Evolutionary conservation across 2,113 vertebrate genomes (phyloP).

Genomic region (Tetrax tetrax): DNA sequence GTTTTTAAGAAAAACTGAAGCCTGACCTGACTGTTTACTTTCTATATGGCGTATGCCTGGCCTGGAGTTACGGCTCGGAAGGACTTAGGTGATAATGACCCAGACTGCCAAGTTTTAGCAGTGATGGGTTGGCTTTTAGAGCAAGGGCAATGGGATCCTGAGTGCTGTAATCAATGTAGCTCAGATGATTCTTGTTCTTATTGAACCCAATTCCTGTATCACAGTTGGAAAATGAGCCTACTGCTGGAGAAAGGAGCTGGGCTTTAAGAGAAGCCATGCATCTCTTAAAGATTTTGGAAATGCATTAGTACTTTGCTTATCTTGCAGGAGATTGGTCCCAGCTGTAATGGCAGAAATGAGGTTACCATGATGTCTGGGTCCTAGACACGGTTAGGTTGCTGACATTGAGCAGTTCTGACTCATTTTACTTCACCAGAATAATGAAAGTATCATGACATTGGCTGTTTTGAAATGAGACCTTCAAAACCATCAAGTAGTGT

Average conservation of each 20-base stretch:
- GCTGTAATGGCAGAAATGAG: background rate
- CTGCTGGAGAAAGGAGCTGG: background rate
- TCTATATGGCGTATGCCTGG: background rate
- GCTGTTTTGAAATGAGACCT: background rate
- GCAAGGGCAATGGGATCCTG: background rate
- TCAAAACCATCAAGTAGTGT: background rate
- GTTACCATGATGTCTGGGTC: background rate
- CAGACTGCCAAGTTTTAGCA: background rate
- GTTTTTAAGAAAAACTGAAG: constrained; percentile 13
- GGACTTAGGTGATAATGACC: background rate
- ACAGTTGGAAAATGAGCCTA: background rate
- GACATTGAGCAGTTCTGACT: background rate
- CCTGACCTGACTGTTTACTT: background rate
- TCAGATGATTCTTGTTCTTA: background rate
- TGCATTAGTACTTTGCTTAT: background rate
- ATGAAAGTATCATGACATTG: background rate
- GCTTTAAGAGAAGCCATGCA: background rate
- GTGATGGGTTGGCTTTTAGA: background rate
- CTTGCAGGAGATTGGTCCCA: background rate
- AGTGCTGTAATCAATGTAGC: background rate
- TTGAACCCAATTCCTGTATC: background rate
- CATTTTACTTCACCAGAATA: background rate
- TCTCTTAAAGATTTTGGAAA: background rate
- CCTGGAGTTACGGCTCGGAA: background rate
- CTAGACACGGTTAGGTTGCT: background rate